Percentiles rank a stretch among this genome's conserved stretches.
Evolutionary conservation across 2,113 vertebrate genomes (phyloP).

Genomic region (Ochotona curzoniae): DNA sequence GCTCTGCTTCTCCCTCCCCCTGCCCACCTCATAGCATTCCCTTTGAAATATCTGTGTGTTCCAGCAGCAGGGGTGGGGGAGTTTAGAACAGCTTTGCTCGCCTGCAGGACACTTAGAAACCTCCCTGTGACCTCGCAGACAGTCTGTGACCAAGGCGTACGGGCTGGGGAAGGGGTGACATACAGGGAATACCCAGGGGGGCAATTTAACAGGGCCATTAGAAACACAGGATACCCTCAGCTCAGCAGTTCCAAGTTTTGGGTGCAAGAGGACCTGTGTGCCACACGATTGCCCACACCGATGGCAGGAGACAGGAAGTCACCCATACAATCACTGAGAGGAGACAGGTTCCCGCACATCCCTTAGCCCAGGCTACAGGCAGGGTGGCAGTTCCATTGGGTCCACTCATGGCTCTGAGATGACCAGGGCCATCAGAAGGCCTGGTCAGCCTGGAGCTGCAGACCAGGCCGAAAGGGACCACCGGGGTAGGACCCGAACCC

Average conservation of each 20-base stretch:
- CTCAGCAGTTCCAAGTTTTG: neutral
- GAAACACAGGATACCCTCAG: neutral
- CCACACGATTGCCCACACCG: fast-evolving
- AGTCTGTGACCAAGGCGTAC: neutral
- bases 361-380: neutral
- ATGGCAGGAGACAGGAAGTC: neutral
- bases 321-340: neutral
- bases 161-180: neutral
- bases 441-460: neutral
- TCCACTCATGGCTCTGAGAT: neutral
- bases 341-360: neutral
- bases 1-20: neutral
- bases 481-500: neutral
- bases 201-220: neutral
- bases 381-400: neutral
- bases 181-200: neutral
- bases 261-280: fast-evolving
- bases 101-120: neutral
- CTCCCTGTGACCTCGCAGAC: neutral
- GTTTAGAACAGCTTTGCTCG: neutral
- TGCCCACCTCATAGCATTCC: fast-evolving
- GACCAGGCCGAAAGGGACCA: neutral
- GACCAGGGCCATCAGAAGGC: too few relatives aligned
- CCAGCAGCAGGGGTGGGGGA: neutral
- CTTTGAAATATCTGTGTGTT: neutral